Percentiles rank a stretch among this genome's conserved stretches.
Conservation (phyloP, 2,113 vertebrate species). For the Zapornia atra region DNA sequence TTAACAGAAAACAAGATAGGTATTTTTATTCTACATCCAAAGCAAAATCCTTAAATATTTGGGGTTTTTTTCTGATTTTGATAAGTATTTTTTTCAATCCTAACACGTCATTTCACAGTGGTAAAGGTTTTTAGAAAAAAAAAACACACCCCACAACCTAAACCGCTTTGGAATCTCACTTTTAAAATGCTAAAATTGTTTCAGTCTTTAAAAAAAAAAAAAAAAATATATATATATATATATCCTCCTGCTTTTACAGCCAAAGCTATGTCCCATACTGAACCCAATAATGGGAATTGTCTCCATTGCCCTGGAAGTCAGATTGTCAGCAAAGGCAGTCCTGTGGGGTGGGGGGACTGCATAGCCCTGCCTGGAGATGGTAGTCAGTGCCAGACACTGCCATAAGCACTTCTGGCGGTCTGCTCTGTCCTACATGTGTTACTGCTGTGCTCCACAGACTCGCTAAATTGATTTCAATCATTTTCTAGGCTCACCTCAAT, state of each 20-base stretch:
- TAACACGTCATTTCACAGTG: background rate
- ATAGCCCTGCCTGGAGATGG: no score
- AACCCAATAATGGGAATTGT: background rate
- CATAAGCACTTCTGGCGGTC: fast-evolving
- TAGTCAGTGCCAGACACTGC: background rate
- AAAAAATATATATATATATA: no score
- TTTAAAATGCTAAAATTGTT: background rate
- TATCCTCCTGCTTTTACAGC: background rate
- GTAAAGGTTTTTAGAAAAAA: background rate
- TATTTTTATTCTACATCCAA: background rate
- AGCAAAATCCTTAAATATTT: background rate
- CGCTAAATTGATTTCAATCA: fast-evolving
- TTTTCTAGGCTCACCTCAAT: background rate
- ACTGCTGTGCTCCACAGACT: background rate
- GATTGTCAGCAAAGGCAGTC: background rate
- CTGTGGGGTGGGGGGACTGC: fast-evolving
- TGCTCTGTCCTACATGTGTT: background rate
- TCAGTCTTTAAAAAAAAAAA: background rate
- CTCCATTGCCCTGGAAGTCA: fast-evolving
- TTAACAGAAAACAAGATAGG: background rate
- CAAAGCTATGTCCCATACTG: background rate
- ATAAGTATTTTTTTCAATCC: background rate
- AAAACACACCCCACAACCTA: background rate
- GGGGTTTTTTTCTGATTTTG: background rate
- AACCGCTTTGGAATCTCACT: background rate